Percentiles rank a stretch among this genome's conserved stretches.
Evolutionary conservation across 2,888 invertebrate species (phyloP).

Genomic region (Gymnocheta viridis): DNA sequence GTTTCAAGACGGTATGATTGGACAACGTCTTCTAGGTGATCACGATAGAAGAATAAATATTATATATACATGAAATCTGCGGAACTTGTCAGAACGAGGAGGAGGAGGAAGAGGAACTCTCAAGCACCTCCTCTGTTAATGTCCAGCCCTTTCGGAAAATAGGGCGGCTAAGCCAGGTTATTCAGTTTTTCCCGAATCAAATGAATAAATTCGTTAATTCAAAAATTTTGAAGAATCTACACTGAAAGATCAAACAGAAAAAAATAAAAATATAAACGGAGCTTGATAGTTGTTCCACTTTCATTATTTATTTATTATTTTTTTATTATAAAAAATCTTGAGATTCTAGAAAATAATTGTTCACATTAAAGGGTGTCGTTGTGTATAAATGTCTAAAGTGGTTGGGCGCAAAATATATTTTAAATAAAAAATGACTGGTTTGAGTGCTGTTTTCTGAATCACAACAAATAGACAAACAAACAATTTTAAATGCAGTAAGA

Average conservation of each 20-base stretch:
- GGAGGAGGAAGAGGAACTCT: too few species aligned
- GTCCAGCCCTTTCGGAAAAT: too few species aligned
- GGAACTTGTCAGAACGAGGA: too few species aligned
- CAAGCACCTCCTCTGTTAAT: too few species aligned
- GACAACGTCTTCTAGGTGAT: too few species aligned
- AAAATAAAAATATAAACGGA: neutral
- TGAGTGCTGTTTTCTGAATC: constrained; percentile 15
- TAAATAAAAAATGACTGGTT: constrained; percentile 35
- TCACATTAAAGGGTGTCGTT: constrained; percentile 24
- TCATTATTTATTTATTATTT: neutral
- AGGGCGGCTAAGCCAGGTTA: too few species aligned
- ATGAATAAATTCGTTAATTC: too few species aligned
- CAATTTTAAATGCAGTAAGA: neutral
- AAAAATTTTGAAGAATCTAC: too few species aligned
- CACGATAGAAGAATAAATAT: too few species aligned
- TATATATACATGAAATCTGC: too few species aligned
- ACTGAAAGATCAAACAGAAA: neutral
- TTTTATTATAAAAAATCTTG: constrained; percentile 46
- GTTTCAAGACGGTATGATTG: too few species aligned
- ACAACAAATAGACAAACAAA: constrained; percentile 22
- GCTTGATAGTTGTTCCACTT: neutral
- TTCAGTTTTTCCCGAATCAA: too few species aligned
- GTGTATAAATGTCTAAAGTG: constrained; percentile 40
- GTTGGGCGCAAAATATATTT: constrained; percentile 34
- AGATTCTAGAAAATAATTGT: constrained; percentile 48